Percentiles rank a stretch among this genome's conserved stretches.
Evolutionary conservation across 1,140 invertebrate species (phyloP).

Genomic region (Arctopsyche grandis): DNA sequence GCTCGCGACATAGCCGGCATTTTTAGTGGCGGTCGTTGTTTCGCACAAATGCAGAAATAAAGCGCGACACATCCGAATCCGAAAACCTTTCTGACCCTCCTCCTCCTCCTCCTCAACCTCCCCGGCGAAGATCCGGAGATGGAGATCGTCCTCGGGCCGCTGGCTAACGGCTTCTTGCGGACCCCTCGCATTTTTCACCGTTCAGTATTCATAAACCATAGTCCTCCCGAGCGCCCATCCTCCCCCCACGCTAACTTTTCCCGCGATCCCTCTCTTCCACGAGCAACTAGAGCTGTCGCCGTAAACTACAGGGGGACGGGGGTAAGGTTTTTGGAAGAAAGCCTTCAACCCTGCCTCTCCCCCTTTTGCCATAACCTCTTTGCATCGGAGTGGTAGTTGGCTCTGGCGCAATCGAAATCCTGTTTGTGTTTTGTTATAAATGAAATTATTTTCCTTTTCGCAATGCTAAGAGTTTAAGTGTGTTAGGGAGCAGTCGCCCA

Average conservation of each 20-base stretch:
- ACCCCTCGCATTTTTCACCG: slow-evolving; percentile 40
- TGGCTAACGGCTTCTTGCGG: slow-evolving; percentile 29
- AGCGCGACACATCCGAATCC: slow-evolving; percentile 23
- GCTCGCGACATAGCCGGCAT: neutral
- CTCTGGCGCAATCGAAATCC: slow-evolving; percentile 41
- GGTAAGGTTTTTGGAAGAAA: neutral
- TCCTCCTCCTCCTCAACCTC: neutral
- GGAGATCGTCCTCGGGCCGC: neutral
- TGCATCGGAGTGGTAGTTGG: neutral
- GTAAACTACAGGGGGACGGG: slow-evolving; percentile 26
- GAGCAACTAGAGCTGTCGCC: slow-evolving; percentile 14
- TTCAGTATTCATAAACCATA: slow-evolving; percentile 46
- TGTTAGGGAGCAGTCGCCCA: slow-evolving; percentile 45
- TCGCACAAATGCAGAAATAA: slow-evolving; percentile 43
- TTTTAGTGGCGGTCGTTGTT: slow-evolving; percentile 31
- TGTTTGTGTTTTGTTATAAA: slow-evolving; percentile 53
- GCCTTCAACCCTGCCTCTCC: neutral
- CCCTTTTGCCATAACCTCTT: neutral
- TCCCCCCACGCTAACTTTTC: neutral
- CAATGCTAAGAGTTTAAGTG: slow-evolving; percentile 53
- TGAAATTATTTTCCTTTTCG: slow-evolving; percentile 54
- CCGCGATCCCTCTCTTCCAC: neutral
- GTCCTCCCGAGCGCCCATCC: neutral
- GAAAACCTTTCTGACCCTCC: slow-evolving; percentile 14
- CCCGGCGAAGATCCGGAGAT: neutral